Base-by-base conservation (phyloP, 2,113 vertebrate genomes). In the Odontophorus gujanensis region DNA sequence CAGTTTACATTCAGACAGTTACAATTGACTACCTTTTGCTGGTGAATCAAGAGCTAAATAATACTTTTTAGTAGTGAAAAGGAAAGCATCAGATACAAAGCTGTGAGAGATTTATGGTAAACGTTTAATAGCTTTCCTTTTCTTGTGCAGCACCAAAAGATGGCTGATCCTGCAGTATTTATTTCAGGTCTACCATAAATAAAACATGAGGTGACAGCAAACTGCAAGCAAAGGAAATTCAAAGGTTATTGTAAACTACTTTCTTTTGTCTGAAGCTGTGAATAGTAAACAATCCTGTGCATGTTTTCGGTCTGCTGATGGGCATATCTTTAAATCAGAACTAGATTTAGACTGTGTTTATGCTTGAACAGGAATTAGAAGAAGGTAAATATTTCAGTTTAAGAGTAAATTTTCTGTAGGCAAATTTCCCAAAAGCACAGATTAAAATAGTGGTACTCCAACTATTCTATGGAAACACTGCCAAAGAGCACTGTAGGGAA, bases 161-260 rank as follows among this genome's bases (percentile, higher is more conserved):
- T 85, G 94, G 77, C 89, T 95, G 77, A 96, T 89, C 81, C 71
- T 79, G 71, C 81, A 77, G 84, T 90, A 91, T 94, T 96, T 94
- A 91, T 95, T 96, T 94, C 92, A 92, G 89, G 62, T 58, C 58
- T 77, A 9, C 78, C 89, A 89, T 93, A 92, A 96, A 96, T 96
- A 96, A 92, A 91, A 86, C 67, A 73, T 89, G 75, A 80, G 71
- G 81, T 93, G 89, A 95, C 87, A 92, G 94, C 62, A 80, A 79
- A 82, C 84, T 85, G 81, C 94, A 91, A 93, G 62, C 62, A 59
- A 69, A 17, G 59, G 24, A 43, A 84, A 55, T 77, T 80, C 58
- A n/a, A 58, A 89, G 74, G 48, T 95, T 89, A 62, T 85, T 92
- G 81, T 90, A 62, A 94, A 67, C 62, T 87, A 81, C 48, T 87